Percentiles rank a stretch among this genome's conserved stretches.
Conservation (phyloP, 2,113 vertebrate species). For the Grammomys dolichurus region DNA sequence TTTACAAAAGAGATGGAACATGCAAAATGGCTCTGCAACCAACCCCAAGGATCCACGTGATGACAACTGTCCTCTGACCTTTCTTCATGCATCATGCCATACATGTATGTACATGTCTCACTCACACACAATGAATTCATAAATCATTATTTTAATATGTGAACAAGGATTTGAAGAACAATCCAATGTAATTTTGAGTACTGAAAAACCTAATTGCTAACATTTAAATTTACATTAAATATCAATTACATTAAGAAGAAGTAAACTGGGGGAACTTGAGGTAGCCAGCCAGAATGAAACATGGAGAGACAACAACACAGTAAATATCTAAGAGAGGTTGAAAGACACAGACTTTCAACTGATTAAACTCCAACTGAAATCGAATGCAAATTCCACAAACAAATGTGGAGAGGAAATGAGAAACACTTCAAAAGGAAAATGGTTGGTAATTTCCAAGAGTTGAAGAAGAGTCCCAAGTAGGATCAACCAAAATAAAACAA, state of each 20-base stretch:
- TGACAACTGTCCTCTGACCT: background rate
- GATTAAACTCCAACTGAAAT: constrained; percentile 35
- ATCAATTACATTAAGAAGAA: background rate
- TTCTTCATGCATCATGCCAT: background rate
- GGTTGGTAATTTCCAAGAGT: background rate
- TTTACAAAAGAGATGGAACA: background rate
- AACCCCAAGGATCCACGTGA: background rate
- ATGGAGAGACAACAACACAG: background rate
- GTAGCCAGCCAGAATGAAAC: constrained; percentile 16
- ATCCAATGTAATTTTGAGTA: constrained; percentile 39
- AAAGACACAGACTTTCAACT: background rate
- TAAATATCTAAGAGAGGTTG: constrained; percentile 16
- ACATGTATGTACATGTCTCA: background rate
- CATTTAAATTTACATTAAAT: background rate
- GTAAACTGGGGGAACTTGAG: background rate
- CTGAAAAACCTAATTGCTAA: background rate
- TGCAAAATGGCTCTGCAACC: background rate
- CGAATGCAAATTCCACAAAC: constrained; percentile 28
- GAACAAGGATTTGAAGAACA: background rate
- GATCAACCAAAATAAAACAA: background rate
- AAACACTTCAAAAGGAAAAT: background rate
- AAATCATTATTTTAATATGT: background rate
- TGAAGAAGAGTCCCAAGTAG: background rate
- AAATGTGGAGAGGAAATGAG: background rate
- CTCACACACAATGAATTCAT: background rate